Conservation (phyloP, 1,140 invertebrate genomes). For the Papilio polytes region DNA sequence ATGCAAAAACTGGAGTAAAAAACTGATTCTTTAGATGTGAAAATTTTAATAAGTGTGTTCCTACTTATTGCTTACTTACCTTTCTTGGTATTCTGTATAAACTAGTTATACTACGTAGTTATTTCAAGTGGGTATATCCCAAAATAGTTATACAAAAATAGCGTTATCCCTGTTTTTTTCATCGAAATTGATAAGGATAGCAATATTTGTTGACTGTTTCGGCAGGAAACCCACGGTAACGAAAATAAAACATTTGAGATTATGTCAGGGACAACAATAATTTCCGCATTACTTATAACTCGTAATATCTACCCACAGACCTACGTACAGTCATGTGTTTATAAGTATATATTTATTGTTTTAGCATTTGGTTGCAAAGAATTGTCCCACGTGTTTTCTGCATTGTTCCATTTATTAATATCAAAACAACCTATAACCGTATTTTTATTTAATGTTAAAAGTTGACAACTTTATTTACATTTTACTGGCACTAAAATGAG, state of each 20-base stretch:
- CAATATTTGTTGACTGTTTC: neutral
- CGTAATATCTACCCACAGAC: neutral
- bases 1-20: neutral
- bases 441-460: neutral
- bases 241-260: slow-evolving; percentile 2
- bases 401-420: neutral
- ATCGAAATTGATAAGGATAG: neutral
- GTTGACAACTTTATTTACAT: neutral
- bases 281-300: slow-evolving; percentile 16
- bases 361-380: neutral
- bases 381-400: neutral
- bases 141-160: too few species aligned
- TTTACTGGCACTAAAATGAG: neutral
- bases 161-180: neutral
- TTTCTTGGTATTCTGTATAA: neutral
- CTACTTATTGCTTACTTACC: neutral
- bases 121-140: too few species aligned
- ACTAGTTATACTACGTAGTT: neutral
- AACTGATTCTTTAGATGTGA: neutral
- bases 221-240: neutral
- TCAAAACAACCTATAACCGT: neutral
- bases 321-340: neutral
- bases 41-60: neutral
- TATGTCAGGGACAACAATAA: slow-evolving; percentile 14
- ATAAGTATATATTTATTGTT: neutral